Percentiles rank a stretch among this genome's conserved stretches.
These are phyloP conservation scores for Phania funesta DNA, from an alignment of 2,888 invertebrate species.

Conservation along the genomic window DNA sequence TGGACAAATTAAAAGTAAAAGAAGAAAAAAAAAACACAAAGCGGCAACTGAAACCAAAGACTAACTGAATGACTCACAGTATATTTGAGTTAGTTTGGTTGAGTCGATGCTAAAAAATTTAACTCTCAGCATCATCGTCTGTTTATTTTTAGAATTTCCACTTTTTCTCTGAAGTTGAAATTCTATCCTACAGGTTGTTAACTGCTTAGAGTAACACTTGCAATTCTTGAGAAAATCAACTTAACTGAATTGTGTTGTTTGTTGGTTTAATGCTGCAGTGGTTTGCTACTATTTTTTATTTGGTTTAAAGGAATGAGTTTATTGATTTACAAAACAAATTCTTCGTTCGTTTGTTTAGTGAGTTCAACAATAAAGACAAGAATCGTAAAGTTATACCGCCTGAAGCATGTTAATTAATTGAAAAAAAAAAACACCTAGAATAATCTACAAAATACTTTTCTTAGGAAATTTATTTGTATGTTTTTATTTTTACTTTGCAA, in stretches of 20 bases:
- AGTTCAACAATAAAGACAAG: not conserved
- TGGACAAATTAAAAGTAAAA: conserved; percentile 26
- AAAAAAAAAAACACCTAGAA: not conserved
- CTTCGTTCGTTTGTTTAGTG: not conserved
- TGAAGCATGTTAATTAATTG: not conserved
- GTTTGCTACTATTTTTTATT: not conserved
- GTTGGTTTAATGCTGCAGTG: not conserved
- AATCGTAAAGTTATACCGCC: not conserved
- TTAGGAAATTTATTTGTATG: too few species aligned
- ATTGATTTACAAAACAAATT: conserved; percentile 32
- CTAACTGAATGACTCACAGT: not conserved
- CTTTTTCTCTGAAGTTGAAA: conserved; percentile 14
- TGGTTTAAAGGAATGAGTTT: conserved; percentile 4
- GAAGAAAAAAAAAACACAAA: not conserved
- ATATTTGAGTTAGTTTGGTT: not conserved
- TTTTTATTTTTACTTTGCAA: too few species aligned
- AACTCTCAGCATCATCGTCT: not conserved
- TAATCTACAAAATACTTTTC: too few species aligned
- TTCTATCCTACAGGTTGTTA: conserved; percentile 54
- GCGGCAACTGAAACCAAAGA: not conserved
- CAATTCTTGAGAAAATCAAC: conserved; percentile 29
- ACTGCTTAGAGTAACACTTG: not conserved
- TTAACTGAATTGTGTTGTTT: conserved; percentile 1
- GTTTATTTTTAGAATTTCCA: not conserved
- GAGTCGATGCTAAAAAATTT: conserved; percentile 8